A percentile compares a stretch with the other conserved stretches of the same genome.
phyloP scores from a whole-genome alignment of 2,797 vertebrate genomes.

The Argya squamiceps region DNA sequence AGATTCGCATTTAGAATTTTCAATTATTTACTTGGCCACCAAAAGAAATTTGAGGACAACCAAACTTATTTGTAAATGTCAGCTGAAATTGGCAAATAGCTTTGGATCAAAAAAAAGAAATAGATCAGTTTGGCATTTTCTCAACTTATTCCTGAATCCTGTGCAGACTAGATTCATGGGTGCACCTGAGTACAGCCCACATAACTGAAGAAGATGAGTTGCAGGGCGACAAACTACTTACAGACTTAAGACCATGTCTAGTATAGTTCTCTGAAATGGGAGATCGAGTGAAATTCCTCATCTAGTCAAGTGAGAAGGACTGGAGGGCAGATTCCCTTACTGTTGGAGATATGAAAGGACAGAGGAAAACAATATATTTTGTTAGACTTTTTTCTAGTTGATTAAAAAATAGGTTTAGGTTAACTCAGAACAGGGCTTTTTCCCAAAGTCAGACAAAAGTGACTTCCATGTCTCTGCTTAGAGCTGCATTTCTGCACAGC shows the following conservation, averaged over 20 bases:
- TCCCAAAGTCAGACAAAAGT: background rate
- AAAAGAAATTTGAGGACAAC: background rate
- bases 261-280: background rate
- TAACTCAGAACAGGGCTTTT: background rate
- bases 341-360: background rate
- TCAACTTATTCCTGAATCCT: background rate
- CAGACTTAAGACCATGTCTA: background rate
- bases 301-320: background rate
- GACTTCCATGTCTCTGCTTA: background rate
- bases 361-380: background rate
- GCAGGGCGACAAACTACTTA: background rate
- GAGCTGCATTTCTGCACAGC: background rate
- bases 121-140: background rate
- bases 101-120: background rate
- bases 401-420: background rate
- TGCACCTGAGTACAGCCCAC: background rate
- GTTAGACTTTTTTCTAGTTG: background rate
- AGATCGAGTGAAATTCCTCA: background rate
- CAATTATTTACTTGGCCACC: background rate
- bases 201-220: background rate
- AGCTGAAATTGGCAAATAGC: background rate
- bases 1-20: background rate
- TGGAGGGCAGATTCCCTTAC: background rate
- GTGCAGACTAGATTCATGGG: background rate
- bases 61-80: background rate